phyloP scores from a whole-genome alignment of 2,113 vertebrate species.

The Solea senegalensis region DNA sequence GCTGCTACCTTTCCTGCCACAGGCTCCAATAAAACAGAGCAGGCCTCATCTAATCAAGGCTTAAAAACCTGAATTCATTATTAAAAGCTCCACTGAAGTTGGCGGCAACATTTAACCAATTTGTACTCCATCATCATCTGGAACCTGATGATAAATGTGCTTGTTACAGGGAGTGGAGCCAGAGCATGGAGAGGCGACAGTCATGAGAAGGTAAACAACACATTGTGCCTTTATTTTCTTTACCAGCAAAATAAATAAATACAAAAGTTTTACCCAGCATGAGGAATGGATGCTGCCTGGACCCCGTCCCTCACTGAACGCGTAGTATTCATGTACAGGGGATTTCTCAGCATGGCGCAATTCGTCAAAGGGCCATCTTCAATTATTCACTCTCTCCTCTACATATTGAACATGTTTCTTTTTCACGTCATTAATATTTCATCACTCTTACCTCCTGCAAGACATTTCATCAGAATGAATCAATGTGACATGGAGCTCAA shows the following conservation, averaged over 20 bases:
- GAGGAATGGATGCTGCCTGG: no score
- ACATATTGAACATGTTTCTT: conserved; percentile 83
- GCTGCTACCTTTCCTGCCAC: conserved; percentile 3
- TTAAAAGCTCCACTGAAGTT: conserved; percentile 41
- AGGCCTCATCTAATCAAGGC: conserved; percentile 55
- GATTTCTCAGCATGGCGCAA: conserved; percentile 45
- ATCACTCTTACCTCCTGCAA: conserved; percentile 54
- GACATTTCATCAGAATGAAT: conserved; percentile 74
- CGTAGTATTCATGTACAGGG: neutral
- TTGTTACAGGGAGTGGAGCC: neutral
- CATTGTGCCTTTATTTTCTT: neutral
- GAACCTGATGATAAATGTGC: conserved; percentile 15
- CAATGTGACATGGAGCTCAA: conserved; percentile 59
- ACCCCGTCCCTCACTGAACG: conserved; percentile 16
- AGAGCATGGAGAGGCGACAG: neutral
- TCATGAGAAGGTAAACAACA: no score
- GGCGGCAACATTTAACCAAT: conserved; percentile 34
- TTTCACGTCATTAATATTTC: conserved; percentile 77
- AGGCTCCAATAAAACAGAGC: neutral
- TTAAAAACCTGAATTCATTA: conserved; percentile 54
- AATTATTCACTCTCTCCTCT: conserved; percentile 79
- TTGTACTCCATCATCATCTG: conserved; percentile 51
- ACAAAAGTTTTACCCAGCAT: no score
- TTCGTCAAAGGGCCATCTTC: conserved; percentile 67
- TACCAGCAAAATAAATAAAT: neutral